phyloP scores from a whole-genome alignment of 2,113 vertebrate species.

The Nannobrachium achirus region DNA sequence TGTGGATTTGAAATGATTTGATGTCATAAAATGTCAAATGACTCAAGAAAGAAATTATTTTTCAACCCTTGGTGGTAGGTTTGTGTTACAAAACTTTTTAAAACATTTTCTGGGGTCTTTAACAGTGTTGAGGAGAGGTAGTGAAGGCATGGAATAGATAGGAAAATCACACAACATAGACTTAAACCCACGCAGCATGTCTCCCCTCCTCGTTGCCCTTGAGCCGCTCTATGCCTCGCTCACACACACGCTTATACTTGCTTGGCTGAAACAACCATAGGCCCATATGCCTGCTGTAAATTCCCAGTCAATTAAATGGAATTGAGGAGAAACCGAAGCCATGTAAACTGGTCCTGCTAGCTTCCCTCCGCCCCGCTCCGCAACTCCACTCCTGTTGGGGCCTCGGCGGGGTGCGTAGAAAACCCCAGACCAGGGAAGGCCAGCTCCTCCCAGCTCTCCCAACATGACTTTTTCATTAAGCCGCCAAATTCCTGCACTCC shows the following conservation, averaged over 20 bases:
- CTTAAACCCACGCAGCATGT: constrained; percentile 10
- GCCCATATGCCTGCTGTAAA: constrained; percentile 54
- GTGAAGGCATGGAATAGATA: background rate
- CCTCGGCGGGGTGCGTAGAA: constrained; percentile 58
- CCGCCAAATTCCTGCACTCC: constrained; percentile 83
- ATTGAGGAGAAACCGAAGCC: constrained; percentile 56
- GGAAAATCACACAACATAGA: constrained; percentile 27
- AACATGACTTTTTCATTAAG: constrained; percentile 92
- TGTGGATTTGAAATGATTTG: too few relatives aligned
- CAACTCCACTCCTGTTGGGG: constrained; percentile 64
- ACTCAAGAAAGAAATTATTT: too few relatives aligned
- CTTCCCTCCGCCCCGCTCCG: constrained; percentile 32
- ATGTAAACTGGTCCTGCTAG: constrained; percentile 48
- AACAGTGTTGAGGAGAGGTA: constrained; percentile 3
- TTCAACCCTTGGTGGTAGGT: too few relatives aligned
- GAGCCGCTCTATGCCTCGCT: constrained; percentile 27
- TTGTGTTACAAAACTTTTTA: too few relatives aligned
- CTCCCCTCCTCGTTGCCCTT: constrained; percentile 23
- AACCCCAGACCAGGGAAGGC: constrained; percentile 60
- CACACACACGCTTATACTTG: constrained; percentile 36
- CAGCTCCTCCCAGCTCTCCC: constrained; percentile 61
- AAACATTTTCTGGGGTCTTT: too few relatives aligned
- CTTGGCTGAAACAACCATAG: constrained; percentile 46
- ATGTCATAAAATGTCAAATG: too few relatives aligned
- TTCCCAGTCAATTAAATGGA: constrained; percentile 67